These are phyloP conservation scores for Andrena flavipes DNA, from an alignment of 2,888 invertebrate genomes.

Conservation along the genomic window DNA sequence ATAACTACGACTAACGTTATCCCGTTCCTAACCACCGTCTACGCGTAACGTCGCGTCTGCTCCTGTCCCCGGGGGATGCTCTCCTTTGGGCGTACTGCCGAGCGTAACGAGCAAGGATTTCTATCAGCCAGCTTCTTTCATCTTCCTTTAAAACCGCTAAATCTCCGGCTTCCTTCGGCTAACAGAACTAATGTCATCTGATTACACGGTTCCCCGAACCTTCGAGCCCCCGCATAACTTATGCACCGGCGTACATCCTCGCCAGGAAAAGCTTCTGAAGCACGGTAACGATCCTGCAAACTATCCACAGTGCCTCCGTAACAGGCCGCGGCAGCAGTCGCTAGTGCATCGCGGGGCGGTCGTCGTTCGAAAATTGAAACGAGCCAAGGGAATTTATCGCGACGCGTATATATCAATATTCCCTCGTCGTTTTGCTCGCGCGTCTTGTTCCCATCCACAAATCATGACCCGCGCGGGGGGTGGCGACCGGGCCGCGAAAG, in stretches of 20 bases:
- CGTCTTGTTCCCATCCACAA: constrained; percentile 62
- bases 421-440: constrained; percentile 55
- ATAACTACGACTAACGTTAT: constrained; percentile 26
- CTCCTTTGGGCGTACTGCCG: not conserved
- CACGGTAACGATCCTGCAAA: not conserved
- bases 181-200: no score
- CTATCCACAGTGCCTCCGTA: not conserved
- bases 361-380: constrained; percentile 21
- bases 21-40: not conserved
- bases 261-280: no score
- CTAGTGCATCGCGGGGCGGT: not conserved
- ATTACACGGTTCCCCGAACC: no score
- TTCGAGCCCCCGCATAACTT: no score
- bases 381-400: constrained; percentile 43
- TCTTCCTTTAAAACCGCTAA: no score
- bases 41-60: not conserved
- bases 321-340: not conserved
- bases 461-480: constrained; percentile 48
- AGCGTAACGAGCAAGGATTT: not conserved
- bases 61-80: not conserved
- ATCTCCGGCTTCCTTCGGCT: no score
- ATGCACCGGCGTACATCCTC: no score
- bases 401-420: constrained; percentile 57
- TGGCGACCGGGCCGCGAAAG: constrained; percentile 51
- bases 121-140: not conserved